Evolutionary conservation across 2,797 vertebrate genomes (phyloP), one percentile per base, ranked within the genome.

Genomic region (Sus cebifrons): DNA sequence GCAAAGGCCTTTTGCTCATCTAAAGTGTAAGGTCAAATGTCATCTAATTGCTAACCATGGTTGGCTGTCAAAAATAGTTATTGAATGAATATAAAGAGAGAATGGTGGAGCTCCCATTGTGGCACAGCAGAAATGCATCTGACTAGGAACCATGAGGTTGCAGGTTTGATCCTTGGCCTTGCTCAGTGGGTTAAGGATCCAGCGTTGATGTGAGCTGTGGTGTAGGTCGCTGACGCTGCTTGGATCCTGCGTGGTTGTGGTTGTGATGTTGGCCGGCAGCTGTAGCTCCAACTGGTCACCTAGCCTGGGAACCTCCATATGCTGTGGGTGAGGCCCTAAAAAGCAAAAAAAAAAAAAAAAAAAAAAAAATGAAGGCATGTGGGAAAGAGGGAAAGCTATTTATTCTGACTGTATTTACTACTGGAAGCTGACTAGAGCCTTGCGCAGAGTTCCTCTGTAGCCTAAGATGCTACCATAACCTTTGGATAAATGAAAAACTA

Each of bases 381-480:
- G 54, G 18, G 32, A 21, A 84, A 11, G 52, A 84, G 52, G 40
- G 27, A 83, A 79, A 91, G 74, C 49, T 91, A 3, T 78, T 77
- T 75, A 40, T 95, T 4, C 4, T 91, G 11, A 84, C 29, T 83
- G 14, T 91, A 56, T 84, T 95, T 96, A 68, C 65, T 82, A 89
- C 82, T 62, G 16, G 16, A 90, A 75, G 29, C 58, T 84, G 21
- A 58, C 78, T 58, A 70, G 86, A 65, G 49, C 44, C 27, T 58
- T 29, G 67, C 89, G 23, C 44, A 65, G n/a, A 64, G 44, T 87
- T 90, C 49, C 58, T 94, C 20, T 88, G 1, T 83, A 93, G 4
- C 32, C 29, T 88, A 70, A 74, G 7, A 29, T 84, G 27, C n/a
- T 70, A 21, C 6, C 32, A 15, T 64, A 82, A 13, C 21, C 8